Base-by-base conservation (phyloP, 2,888 invertebrate species). In the Xestobium rufovillosum region DNA sequence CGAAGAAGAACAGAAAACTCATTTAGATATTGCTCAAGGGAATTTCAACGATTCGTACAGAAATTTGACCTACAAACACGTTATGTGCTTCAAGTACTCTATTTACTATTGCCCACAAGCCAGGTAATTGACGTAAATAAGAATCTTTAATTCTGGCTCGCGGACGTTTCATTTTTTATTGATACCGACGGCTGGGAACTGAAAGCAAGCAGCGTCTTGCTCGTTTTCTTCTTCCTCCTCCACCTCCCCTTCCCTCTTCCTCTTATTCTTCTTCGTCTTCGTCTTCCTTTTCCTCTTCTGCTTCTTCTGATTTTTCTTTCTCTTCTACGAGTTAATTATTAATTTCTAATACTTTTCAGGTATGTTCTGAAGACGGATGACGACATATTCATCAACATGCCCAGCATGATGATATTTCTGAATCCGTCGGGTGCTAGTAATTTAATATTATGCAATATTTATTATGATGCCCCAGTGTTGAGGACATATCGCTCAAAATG, bases 21-120 rank as follows among this genome's bases (percentile, higher is more conserved):
- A 76, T 51, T 69, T 69, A 1, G 89, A 89, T 53, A 68, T 89
- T 33, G 72, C 88, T 11, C 83, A 86, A 55, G 88, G 87, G 0
- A 77, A 71, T 39, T 89, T 87, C 52, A 47, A 71, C 26, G 89
- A 89, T 63, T 72, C 78, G 0, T 89, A 89, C 55, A 71, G 78
- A 32, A 89, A 89, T 60, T 73, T 89, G 65, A 88, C 88, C 0
- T 82, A 87, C 52, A 89, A 89, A 56, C 86, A 88, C 59, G 78
- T 83, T 3, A 85, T 85, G 76, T 82, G 79, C 1, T 67, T 88
- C 29, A 85, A 86, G 56, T 88, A 87, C 80, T 76, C 79, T 12
- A 66, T 73, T 1, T 78, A 77, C 50, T 74, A 80, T 52, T 88
- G 88, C 58, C 69, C 75, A 0, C 66, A 69, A 23, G 83, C 81